phyloP scores from a whole-genome alignment of 2,797 vertebrate genomes.

The Coendou prehensilis region DNA sequence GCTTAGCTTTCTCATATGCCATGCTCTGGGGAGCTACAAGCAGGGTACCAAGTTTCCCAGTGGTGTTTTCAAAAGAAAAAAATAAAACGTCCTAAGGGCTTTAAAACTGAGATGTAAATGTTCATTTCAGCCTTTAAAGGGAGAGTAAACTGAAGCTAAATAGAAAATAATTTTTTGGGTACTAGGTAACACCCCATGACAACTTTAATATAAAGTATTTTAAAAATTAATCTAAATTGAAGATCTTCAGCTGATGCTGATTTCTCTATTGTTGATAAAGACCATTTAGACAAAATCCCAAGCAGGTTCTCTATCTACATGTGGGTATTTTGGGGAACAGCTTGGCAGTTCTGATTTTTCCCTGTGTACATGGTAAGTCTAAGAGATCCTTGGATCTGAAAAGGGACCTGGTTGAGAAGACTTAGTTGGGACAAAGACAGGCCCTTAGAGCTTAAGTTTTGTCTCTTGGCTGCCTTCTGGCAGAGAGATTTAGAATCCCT shows the following conservation, averaged over 20 bases:
- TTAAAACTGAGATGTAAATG: slow-evolving; percentile 19
- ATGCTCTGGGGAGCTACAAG: not conserved
- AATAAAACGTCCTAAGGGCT: not conserved
- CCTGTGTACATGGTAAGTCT: not conserved
- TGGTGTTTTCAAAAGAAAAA: not conserved
- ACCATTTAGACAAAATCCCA: not conserved
- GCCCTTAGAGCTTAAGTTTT: not conserved
- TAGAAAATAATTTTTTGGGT: slow-evolving; percentile 2
- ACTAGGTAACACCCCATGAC: not conserved
- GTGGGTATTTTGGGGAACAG: not conserved
- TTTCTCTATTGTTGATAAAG: slow-evolving; percentile 26
- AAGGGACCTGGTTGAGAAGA: slow-evolving; percentile 6
- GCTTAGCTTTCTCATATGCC: not conserved
- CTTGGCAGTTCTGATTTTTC: not conserved
- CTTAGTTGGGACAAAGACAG: not conserved
- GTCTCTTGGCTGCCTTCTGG: not conserved
- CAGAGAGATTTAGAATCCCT: not conserved
- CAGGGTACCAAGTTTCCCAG: not conserved
- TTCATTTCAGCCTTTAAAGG: slow-evolving; percentile 53
- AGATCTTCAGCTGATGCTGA: not conserved
- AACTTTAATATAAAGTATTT: slow-evolving; percentile 45
- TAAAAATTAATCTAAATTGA: slow-evolving; percentile 29
- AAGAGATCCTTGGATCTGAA: slow-evolving; percentile 17
- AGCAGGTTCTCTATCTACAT: not conserved
- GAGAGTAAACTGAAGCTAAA: slow-evolving; percentile 51